Base-by-base conservation (phyloP, 2,113 vertebrate genomes). In the Clupea harengus region DNA sequence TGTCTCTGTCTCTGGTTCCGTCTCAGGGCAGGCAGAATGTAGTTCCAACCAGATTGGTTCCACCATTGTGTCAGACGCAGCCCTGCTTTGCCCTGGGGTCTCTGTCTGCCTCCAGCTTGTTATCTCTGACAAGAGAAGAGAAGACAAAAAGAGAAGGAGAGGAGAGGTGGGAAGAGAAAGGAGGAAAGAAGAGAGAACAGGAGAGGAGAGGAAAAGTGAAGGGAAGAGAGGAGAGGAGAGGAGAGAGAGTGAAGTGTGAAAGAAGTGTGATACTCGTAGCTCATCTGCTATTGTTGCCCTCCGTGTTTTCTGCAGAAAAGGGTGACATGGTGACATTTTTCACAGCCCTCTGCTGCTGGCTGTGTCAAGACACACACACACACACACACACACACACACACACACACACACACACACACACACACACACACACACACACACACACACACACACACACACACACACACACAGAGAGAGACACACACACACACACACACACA, bases 401-500 rank as follows among this genome's bases (percentile, higher is more conserved):
- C 54, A 22, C 54, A 60, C 20, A 60, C 54, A 60, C 54, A 60
- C 17, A 60, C 54, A 17, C 54, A 60, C 54, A 60, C 18, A 60
- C 54, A 60, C 17, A 20, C 54, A 60, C 54, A 60, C 18, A 39
- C 8, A 57, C 54, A 57, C 54, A 57, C 15, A 57, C 54, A 57
- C 54, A 57, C 54, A 57, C 54, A 57, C 54, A 57, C 54, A 57
- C 54, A 57, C 54, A 57, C 54, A 57, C 54, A 57, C 54, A 57
- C n/a, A 28, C 64, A 72, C 54, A 57, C 54, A 57, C 54, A 57
- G 4, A 57, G 4, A 57, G 1, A 28, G n/a, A 72, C 64, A 72
- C 64, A 72, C 64, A 72, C 64, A 64, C 67, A 75, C 67, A 75
- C 67, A 75, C 67, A 75, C 67, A 75, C 28, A 75, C 67, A 75